Base-by-base conservation (phyloP, 2,888 invertebrate species). In the Apamea crenata region DNA sequence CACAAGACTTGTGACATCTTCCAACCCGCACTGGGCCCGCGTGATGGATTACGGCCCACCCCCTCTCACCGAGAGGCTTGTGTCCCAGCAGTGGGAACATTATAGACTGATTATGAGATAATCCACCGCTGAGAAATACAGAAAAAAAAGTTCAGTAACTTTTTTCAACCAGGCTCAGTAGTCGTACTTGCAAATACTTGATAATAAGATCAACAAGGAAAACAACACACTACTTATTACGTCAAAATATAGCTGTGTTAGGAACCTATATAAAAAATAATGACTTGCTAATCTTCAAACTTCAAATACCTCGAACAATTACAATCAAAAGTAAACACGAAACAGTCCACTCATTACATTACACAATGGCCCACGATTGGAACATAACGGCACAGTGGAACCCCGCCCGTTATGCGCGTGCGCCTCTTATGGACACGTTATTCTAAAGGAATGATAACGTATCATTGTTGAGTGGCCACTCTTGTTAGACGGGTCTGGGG, bases 351-450 rank as follows among this genome's bases (percentile, higher is more conserved):
- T 73, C 29, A 70, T 78, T 66, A 77, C 29, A 70, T 78, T 66
- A 77, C 78, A 82, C 83, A 84, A 82, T 86, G 61, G 66, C 0
- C 44, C 40, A 25, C 65, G 67, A 47, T 53, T 75, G 80, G 72
- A 71, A 40, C n/a, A 12, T 84, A 84, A 84, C 84, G 84, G 84
- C 40, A 83, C 50, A 29, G 71, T 25, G 53, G 25, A 32, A 44
- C 71, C 14, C 3, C 50, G 50, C 18, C 84, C 86, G 86, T 82
- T 84, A 84, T 65, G 47, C 81, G 44, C 56, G 25, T 56, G n/a
- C n/a, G 70, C 50, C 71, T 71, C 29, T 18, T 86, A 78, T 86
- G 84, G 83, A 14, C 82, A 71, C 32, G 78, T 77, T 67, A 47
- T 71, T 59, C 12, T 61, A 44, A 40, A 69, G 61, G 53, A 61